Evolutionary conservation across 2,113 vertebrate species (phyloP).

Genomic region (Oreotrochilus melanogaster): DNA sequence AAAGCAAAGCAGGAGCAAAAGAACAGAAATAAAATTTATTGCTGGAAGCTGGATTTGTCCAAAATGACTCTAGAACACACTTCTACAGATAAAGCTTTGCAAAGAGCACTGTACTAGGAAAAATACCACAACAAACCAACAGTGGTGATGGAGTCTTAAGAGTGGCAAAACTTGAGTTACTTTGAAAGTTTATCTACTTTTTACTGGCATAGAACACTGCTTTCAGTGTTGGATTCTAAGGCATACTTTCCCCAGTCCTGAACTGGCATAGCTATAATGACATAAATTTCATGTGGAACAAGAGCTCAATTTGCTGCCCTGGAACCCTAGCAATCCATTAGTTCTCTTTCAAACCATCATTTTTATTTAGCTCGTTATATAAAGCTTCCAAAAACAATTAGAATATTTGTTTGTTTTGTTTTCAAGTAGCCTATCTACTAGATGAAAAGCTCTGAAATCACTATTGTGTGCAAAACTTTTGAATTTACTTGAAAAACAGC

Average conservation of each 20-base stretch:
- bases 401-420: not conserved
- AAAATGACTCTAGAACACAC: not conserved
- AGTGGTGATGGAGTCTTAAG: not conserved
- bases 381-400: not conserved
- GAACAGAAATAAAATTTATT: not conserved
- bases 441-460: not conserved
- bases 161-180: not conserved
- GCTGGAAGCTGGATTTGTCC: rapidly evolving
- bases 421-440: not conserved
- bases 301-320: not conserved
- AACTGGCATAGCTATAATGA: not conserved
- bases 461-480: not conserved
- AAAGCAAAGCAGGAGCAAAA: not conserved
- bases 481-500: not conserved
- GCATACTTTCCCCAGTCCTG: not conserved
- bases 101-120: not conserved
- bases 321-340: not conserved
- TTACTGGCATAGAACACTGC: not conserved
- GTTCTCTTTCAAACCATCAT: not conserved
- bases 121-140: not conserved
- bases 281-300: not conserved
- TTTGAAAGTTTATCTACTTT: not conserved
- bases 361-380: not conserved
- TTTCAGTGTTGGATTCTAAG: not conserved
- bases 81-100: not conserved